Conservation (phyloP, 2,888 invertebrate species). For the Sminthurinus aureus region DNA sequence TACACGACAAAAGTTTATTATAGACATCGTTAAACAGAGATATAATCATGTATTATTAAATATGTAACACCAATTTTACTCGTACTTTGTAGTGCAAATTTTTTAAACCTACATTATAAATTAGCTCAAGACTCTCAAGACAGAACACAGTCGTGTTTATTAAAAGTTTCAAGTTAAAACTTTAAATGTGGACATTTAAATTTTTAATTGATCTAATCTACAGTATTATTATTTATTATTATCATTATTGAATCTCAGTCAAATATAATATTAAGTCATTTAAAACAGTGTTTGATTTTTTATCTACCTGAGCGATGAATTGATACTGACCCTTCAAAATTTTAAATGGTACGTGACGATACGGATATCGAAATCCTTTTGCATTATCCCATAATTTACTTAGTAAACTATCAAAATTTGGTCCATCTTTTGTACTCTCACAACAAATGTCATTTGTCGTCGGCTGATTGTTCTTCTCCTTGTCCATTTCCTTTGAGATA, state of each 20-base stretch:
- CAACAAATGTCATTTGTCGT: background rate
- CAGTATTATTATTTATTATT: background rate
- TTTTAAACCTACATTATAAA: no score
- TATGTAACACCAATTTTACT: no score
- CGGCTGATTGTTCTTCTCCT: background rate
- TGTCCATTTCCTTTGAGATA: constrained; percentile 6
- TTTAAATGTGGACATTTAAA: no score
- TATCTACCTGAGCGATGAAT: constrained; percentile 63
- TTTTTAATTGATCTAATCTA: background rate
- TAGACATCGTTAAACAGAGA: no score
- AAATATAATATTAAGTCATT: no score
- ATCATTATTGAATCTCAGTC: background rate
- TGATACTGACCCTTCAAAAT: constrained; percentile 62
- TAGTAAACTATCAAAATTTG: constrained; percentile 57
- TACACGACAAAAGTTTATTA: no score
- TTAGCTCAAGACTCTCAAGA: no score
- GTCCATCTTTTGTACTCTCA: constrained; percentile 17
- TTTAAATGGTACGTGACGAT: constrained; percentile 62
- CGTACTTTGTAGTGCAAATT: no score
- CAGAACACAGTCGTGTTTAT: no score
- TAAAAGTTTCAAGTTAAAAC: no score
- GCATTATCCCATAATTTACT: constrained; percentile 60
- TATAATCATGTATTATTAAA: no score
- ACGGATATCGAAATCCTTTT: constrained; percentile 63
- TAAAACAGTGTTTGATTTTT: no score